Evolutionary conservation across 30 jellyfish, hydroid and myxozoan species (phyloP).

Genomic region (Clytia hemisphaerica): DNA sequence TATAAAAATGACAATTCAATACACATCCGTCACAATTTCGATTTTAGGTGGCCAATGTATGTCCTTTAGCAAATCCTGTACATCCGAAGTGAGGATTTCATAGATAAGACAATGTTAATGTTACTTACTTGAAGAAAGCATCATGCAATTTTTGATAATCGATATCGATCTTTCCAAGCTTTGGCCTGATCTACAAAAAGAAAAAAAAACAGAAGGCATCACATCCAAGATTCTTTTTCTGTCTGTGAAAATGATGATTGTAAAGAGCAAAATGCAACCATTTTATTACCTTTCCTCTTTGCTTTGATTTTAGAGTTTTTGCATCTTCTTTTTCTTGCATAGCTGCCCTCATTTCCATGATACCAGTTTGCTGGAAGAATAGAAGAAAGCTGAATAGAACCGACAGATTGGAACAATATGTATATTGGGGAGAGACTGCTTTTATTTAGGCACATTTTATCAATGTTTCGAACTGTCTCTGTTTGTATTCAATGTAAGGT

Average conservation of each 20-base stretch:
- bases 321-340: conserved; percentile 99
- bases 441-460: too few species aligned
- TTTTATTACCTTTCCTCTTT: conserved; percentile 97
- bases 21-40: background rate
- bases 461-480: too few species aligned
- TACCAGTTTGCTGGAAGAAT: conserved; percentile 87
- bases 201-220: background rate
- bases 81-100: background rate
- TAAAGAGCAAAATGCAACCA: background rate
- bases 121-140: conserved; percentile 97
- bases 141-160: conserved; percentile 99
- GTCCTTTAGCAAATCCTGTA: background rate
- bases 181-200: conserved; percentile 85
- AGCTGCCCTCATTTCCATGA: conserved; percentile 99
- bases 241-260: background rate
- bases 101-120: background rate
- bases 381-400: background rate
- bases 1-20: background rate
- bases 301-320: conserved; percentile 91
- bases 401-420: background rate
- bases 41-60: background rate
- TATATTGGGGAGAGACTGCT: too few species aligned
- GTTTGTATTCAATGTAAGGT: too few species aligned
- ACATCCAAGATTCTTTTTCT: background rate
- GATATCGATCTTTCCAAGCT: conserved; percentile 95